Evolutionary conservation across 1,140 invertebrate species (phyloP).

Genomic region (Pachypsylla venusta): DNA sequence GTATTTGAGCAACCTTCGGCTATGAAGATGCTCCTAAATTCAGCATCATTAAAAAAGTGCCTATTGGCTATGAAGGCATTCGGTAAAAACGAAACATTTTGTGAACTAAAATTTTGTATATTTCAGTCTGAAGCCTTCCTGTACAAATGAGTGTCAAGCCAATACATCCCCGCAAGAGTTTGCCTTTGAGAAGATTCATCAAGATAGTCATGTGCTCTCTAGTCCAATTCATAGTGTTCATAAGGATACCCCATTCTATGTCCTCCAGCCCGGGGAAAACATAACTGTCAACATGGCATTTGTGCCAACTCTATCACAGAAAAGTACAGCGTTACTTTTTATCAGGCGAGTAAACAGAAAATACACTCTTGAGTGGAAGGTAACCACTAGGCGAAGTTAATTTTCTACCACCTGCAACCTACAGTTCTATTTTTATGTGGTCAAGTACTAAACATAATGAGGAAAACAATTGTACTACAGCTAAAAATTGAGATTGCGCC

Average conservation of each 20-base stretch:
- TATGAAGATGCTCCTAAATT: too few relatives aligned
- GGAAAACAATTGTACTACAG: too few relatives aligned
- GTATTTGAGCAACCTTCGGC: too few relatives aligned
- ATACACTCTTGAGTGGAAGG: too few relatives aligned
- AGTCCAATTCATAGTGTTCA: constrained; percentile 11
- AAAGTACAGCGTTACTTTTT: constrained; percentile 8
- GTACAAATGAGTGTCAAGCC: neutral
- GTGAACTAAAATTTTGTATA: neutral
- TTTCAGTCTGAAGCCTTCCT: neutral
- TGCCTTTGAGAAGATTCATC: constrained; percentile 11
- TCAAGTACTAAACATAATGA: too few relatives aligned
- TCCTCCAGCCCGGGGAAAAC: constrained; percentile 27
- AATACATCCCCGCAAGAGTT: neutral
- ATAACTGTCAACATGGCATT: constrained; percentile 22
- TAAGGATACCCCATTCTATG: constrained; percentile 23
- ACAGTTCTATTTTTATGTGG: too few relatives aligned
- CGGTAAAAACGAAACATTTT: too few relatives aligned
- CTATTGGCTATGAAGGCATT: too few relatives aligned
- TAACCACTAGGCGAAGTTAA: too few relatives aligned
- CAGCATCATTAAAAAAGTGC: too few relatives aligned
- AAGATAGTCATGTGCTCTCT: neutral
- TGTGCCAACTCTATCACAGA: constrained; percentile 16
- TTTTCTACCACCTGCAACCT: too few relatives aligned
- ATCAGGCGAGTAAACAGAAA: constrained; percentile 17
- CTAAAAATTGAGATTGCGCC: too few relatives aligned